Evolutionary conservation across 2,797 vertebrate genomes (phyloP).

Genomic region (Anolis apletophallus): DNA sequence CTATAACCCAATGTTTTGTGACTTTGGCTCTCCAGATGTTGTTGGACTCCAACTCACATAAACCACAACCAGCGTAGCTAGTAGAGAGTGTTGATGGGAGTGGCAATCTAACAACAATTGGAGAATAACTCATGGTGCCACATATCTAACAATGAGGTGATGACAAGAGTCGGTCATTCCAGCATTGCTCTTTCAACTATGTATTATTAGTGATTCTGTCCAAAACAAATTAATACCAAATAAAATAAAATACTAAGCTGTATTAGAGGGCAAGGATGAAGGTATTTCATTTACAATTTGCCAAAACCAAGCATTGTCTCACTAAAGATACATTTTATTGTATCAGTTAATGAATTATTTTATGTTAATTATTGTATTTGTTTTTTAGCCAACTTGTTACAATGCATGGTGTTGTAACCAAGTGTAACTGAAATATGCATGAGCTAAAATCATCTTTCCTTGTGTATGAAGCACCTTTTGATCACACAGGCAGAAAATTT

Average conservation of each 20-base stretch:
- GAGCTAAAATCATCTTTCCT: constrained; percentile 58
- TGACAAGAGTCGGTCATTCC: background rate
- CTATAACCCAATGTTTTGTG: no score
- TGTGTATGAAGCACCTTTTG: constrained; percentile 58
- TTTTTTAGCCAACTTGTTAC: constrained; percentile 62
- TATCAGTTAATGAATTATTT: constrained; percentile 53
- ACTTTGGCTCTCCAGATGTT: no score
- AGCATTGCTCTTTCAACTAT: background rate
- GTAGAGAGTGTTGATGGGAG: no score
- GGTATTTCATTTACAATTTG: background rate
- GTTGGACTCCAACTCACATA: no score
- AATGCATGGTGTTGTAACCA: constrained; percentile 64
- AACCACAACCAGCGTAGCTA: no score
- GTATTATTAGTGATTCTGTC: background rate
- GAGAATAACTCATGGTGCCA: background rate
- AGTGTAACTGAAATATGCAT: constrained; percentile 60
- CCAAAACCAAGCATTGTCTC: constrained; percentile 10
- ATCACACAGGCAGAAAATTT: constrained; percentile 44
- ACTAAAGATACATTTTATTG: constrained; percentile 42
- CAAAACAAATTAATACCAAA: background rate
- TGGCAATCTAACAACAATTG: no score
- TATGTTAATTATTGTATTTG: constrained; percentile 45
- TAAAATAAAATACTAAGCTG: constrained; percentile 14
- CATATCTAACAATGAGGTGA: background rate
- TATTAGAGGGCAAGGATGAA: background rate